Evolutionary conservation across 2,113 vertebrate genomes (phyloP).

Genomic region (Ardeotis arabs): DNA sequence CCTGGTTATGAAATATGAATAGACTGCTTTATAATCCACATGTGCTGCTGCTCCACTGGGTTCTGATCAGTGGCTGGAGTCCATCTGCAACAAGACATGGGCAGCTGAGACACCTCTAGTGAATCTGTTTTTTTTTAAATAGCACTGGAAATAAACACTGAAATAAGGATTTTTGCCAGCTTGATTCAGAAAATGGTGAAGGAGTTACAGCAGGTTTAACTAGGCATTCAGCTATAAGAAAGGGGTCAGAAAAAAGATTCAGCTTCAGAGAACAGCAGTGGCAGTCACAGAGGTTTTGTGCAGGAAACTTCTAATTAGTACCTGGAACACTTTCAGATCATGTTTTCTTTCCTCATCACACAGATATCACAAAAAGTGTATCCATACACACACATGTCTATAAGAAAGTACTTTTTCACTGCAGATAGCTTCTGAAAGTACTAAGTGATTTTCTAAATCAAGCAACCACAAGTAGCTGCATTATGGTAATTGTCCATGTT

Average conservation of each 20-base stretch:
- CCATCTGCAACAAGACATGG: background rate
- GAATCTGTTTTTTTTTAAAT: background rate
- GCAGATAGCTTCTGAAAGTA: background rate
- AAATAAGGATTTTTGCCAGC: background rate
- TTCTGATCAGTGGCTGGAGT: background rate
- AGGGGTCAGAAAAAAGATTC: background rate
- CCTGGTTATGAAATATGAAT: background rate
- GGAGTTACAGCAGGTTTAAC: background rate
- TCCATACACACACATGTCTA: fast-evolving
- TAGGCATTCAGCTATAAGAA: background rate
- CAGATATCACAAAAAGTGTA: background rate
- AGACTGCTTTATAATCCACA: background rate
- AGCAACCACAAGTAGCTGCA: background rate
- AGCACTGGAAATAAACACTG: background rate
- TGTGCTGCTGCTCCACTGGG: background rate
- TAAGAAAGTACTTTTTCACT: background rate
- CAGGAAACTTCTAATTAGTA: background rate
- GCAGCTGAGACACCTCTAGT: background rate
- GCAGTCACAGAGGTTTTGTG: background rate
- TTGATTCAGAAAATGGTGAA: background rate
- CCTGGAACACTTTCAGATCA: background rate
- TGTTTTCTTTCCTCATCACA: background rate
- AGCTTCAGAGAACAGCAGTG: background rate
- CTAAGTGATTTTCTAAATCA: background rate
- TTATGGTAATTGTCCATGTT: background rate